phyloP scores from a whole-genome alignment of 1,140 invertebrate species.

The Thrips palmi region DNA sequence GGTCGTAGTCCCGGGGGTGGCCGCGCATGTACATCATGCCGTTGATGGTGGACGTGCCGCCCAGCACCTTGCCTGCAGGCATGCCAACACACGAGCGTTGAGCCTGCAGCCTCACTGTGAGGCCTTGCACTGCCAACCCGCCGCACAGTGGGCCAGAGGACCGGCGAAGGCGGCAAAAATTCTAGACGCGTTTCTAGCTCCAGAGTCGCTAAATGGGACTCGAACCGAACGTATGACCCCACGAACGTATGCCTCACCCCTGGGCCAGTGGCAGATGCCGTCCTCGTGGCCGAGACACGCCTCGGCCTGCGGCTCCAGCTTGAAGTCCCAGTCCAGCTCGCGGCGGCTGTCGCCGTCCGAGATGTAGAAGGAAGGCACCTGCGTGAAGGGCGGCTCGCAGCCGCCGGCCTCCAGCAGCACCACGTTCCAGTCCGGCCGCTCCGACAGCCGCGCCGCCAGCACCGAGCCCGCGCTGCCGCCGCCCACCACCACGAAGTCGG shows the following conservation, averaged over 20 bases:
- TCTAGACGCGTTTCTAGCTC: no score
- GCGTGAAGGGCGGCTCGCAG: no score
- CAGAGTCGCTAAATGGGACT: no score
- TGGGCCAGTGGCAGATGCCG: conserved; percentile 47
- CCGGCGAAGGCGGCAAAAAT: no score
- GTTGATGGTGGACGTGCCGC: conserved; percentile 39
- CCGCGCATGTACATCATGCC: conserved; percentile 46
- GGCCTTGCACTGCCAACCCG: no score
- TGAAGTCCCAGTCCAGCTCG: conserved; percentile 43
- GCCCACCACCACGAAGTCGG: conserved; percentile 65
- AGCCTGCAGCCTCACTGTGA: no score
- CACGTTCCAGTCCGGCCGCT: conserved; percentile 57
- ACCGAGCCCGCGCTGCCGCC: conserved; percentile 77
- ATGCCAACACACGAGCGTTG: no score
- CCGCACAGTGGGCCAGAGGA: no score
- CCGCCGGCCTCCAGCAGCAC: conserved; percentile 69
- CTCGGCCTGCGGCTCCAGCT: conserved; percentile 32
- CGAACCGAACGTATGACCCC: no score
- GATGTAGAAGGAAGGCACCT: no score
- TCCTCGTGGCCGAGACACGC: conserved; percentile 32
- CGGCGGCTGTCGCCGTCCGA: no score
- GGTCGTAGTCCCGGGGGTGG: conserved; percentile 42
- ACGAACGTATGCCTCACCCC: no score
- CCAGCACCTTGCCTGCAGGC: conserved; percentile 27
- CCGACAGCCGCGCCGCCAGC: conserved; percentile 64